Conservation (phyloP, 2,113 vertebrate species). For the Gymnocephalus cernua region DNA sequence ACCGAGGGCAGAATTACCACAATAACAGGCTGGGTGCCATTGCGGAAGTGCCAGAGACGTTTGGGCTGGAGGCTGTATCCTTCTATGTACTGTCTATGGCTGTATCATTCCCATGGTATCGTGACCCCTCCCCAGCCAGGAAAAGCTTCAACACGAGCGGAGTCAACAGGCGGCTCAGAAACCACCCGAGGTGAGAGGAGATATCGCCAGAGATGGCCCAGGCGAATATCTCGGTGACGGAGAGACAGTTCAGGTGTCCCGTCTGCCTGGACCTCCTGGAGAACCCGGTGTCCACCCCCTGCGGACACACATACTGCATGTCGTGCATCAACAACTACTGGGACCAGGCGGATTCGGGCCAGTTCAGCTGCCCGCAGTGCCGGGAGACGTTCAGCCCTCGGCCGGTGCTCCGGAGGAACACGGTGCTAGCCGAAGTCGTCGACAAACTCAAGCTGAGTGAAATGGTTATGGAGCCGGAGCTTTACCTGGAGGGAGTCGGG, state of each 20-base stretch:
- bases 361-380: slow-evolving; percentile 77
- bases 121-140: slow-evolving; percentile 12
- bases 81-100: no score
- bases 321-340: slow-evolving; percentile 78
- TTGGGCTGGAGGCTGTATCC: neutral
- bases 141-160: neutral
- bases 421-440: slow-evolving; percentile 80
- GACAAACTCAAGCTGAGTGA: slow-evolving; percentile 70
- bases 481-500: slow-evolving; percentile 72
- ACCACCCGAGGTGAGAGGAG: neutral
- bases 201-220: slow-evolving; percentile 59
- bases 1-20: rapidly evolving
- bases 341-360: slow-evolving; percentile 71
- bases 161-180: neutral
- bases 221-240: slow-evolving; percentile 80
- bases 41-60: slow-evolving; percentile 35
- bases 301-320: slow-evolving; percentile 85
- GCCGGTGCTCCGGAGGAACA: slow-evolving; percentile 81
- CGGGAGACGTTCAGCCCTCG: slow-evolving; percentile 78
- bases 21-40: neutral
- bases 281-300: slow-evolving; percentile 82
- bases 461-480: slow-evolving; percentile 45
- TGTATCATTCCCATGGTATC: neutral
- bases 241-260: slow-evolving; percentile 80
- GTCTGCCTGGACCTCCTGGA: slow-evolving; percentile 80